phyloP scores from a whole-genome alignment of 1,140 invertebrate species.

The Scaptomyza hsui region DNA sequence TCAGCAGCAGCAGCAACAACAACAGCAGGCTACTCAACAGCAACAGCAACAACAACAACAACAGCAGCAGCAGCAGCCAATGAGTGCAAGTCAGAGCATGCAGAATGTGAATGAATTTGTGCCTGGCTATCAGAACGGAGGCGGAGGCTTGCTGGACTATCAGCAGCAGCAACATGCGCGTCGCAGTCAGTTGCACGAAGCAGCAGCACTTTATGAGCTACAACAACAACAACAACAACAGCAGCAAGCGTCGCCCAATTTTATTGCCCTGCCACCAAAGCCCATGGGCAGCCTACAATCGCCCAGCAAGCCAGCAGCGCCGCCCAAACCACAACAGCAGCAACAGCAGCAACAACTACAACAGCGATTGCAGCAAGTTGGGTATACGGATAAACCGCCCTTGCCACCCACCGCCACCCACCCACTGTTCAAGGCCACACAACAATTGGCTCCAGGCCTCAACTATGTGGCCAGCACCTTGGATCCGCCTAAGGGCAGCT shows the following conservation, averaged over 20 bases:
- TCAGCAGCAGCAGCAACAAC: conserved; percentile 71
- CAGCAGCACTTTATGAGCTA: conserved; percentile 63
- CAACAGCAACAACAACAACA: conserved; percentile 49
- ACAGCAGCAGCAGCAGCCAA: conserved; percentile 40
- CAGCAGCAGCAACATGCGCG: conserved; percentile 65
- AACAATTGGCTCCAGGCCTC: conserved; percentile 83
- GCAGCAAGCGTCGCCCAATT: conserved; percentile 69
- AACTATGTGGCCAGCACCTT: conserved; percentile 86
- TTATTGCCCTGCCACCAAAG: conserved; percentile 75
- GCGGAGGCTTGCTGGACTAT: conserved; percentile 61
- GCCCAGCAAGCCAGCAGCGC: conserved; percentile 70
- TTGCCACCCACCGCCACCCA: conserved; percentile 90
- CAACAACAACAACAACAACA: conserved; percentile 70
- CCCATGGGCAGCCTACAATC: conserved; percentile 69
- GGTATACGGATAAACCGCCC: conserved; percentile 88
- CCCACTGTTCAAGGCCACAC: conserved; percentile 88
- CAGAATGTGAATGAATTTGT: conserved; percentile 82
- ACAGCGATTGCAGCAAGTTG: conserved; percentile 51
- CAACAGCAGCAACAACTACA: conserved; percentile 77
- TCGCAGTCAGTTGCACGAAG: conserved; percentile 69
- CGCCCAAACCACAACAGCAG: conserved; percentile 83
- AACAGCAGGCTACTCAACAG: conserved; percentile 53
- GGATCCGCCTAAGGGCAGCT: conserved; percentile 90
- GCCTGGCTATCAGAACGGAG: conserved; percentile 67
- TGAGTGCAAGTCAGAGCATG: conserved; percentile 83